These are phyloP conservation scores for Agrotis puta DNA, from an alignment of 2,888 invertebrate species.

Conservation along the genomic window DNA sequence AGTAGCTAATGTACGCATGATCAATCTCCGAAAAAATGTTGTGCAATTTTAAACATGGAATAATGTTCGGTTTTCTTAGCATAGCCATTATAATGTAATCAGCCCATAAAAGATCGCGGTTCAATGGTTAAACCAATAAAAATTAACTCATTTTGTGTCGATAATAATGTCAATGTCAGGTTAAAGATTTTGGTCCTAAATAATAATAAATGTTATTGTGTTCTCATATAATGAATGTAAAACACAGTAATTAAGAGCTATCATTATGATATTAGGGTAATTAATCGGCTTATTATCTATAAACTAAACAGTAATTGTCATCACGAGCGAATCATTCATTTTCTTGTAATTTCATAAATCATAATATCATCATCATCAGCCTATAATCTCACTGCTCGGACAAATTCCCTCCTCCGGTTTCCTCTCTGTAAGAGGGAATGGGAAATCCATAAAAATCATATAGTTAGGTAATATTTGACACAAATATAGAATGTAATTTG, in stretches of 20 bases:
- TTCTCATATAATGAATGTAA: slow-evolving; percentile 16
- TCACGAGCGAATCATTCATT: background rate
- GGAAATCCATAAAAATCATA: too few relatives aligned
- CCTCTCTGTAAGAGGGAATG: too few relatives aligned
- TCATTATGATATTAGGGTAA: slow-evolving; percentile 39
- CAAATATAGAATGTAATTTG: background rate
- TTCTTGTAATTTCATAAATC: too few relatives aligned
- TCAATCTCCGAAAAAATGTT: background rate
- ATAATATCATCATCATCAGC: too few relatives aligned
- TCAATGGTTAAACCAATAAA: slow-evolving; percentile 58
- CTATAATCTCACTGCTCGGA: too few relatives aligned
- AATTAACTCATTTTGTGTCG: slow-evolving; percentile 45
- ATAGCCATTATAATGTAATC: slow-evolving; percentile 38
- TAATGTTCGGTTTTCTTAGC: background rate
- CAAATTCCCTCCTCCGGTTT: too few relatives aligned
- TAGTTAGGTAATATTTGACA: too few relatives aligned
- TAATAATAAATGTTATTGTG: slow-evolving; percentile 37
- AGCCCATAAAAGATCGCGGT: slow-evolving; percentile 48
- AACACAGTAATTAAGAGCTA: slow-evolving; percentile 46
- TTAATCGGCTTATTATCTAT: slow-evolving; percentile 25
- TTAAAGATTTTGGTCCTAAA: slow-evolving; percentile 36
- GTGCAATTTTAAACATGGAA: slow-evolving; percentile 10
- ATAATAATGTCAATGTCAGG: slow-evolving; percentile 51
- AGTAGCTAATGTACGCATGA: background rate
- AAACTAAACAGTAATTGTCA: slow-evolving; percentile 20